Conservation (phyloP, 2,113 vertebrate species). For the Tragelaphus scriptus region DNA sequence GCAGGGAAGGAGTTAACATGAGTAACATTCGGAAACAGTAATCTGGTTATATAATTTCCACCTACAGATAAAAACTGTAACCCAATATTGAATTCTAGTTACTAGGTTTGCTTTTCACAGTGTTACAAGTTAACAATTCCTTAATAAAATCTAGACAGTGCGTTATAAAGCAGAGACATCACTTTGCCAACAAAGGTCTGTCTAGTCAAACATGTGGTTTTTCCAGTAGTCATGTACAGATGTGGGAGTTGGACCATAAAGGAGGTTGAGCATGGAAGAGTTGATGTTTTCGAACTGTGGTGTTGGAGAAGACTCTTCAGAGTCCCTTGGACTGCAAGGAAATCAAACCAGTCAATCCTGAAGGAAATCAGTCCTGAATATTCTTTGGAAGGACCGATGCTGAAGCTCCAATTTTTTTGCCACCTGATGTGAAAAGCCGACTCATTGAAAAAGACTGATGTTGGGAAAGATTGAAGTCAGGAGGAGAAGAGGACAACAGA, state of each 20-base stretch:
- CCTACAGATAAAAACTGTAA: neutral
- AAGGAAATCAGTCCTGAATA: neutral
- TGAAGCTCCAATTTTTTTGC: neutral
- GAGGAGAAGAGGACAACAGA: neutral
- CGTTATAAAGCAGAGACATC: neutral
- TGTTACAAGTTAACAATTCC: neutral
- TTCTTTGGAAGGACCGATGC: neutral
- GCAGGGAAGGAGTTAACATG: neutral
- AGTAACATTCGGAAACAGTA: neutral
- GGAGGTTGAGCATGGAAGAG: accelerated
- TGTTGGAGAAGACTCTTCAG: neutral
- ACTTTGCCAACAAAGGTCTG: neutral
- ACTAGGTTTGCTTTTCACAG: neutral
- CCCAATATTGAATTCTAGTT: neutral
- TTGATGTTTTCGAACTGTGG: neutral
- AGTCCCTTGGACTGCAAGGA: neutral
- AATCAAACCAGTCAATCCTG: neutral
- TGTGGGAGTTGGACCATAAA: neutral
- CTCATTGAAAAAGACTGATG: neutral
- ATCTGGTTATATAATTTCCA: neutral
- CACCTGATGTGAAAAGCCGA: neutral
- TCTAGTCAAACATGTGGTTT: neutral
- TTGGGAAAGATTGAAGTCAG: neutral
- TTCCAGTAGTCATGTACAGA: neutral
- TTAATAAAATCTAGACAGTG: neutral